These are phyloP conservation scores for Bettongia penicillata DNA, from an alignment of 2,113 vertebrate species.

Conservation along the genomic window DNA sequence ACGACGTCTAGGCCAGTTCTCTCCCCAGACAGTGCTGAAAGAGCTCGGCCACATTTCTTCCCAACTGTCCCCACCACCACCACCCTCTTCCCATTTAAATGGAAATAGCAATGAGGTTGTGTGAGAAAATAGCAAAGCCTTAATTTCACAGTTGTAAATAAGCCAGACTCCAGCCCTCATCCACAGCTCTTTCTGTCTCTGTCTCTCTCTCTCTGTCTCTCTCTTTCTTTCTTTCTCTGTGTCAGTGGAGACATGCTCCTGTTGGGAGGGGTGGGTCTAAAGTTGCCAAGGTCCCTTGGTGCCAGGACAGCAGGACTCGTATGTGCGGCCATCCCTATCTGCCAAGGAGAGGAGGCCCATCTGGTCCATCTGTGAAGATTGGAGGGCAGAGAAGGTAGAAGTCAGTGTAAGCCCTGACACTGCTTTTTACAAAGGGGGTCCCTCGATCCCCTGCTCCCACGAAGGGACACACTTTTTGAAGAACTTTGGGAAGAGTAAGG, in stretches of 20 bases:
- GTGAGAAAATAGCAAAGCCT: constrained; percentile 35
- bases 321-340: background rate
- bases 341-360: too few relatives aligned
- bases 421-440: too few relatives aligned
- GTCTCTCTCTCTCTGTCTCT: too few relatives aligned
- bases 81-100: background rate
- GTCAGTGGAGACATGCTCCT: background rate
- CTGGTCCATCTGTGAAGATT: background rate
- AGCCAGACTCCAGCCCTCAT: background rate
- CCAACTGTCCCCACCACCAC: background rate
- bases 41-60: fast-evolving
- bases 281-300: background rate
- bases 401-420: too few relatives aligned
- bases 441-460: background rate
- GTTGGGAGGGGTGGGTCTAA: background rate
- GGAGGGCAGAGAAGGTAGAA: background rate
- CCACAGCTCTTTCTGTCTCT: background rate
- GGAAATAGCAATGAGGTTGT: constrained; percentile 12
- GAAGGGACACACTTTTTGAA: background rate
- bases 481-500: background rate
- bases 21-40: background rate
- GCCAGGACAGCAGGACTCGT: background rate
- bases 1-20: fast-evolving
- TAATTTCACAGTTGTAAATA: constrained; percentile 16
- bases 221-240: background rate